Evolutionary conservation across 2,888 invertebrate genomes (phyloP), one percentile per base, ranked within the genome.

Genomic region (Lingula anatina): DNA sequence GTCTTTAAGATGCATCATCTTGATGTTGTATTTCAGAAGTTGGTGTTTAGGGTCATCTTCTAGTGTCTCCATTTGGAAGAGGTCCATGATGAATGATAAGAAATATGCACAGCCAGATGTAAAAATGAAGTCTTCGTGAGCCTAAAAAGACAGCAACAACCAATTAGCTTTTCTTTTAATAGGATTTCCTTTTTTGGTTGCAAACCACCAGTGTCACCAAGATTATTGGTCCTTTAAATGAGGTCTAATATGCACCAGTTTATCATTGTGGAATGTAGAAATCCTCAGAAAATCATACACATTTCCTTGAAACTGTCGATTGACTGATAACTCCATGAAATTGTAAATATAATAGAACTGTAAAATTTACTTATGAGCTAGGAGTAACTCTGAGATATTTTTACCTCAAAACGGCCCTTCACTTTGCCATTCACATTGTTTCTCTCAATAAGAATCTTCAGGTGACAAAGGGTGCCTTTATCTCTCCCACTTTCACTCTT

Each of bases 371-470:
- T n/a, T n/a, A n/a, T n/a, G n/a, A n/a, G n/a, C n/a, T n/a, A n/a
- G n/a, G n/a, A n/a, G 38, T 38, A 21, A 21, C 5, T 21, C n/a
- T 5, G n/a, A n/a, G n/a, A n/a, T n/a, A n/a, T n/a, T n/a, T n/a
- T n/a, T n/a, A n/a, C n/a, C n/a, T n/a, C 49, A 42, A 38, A 53
- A 1, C 53, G 46, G 40, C 26, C 44, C 2, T 58, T 57, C 20
- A 57, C 57, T 25, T 55, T 45, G 15, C 53, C 57, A 53, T 55
- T 55, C 23, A 58, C 55, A 52, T 54, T 58, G 12, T 48, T 47
- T 23, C 57, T 46, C 36, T 51, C 50, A 3, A 58, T 51, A n/a
- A 54, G 28, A 21, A 49, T 41, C 26, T 50, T 47, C 47, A 54
- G 43, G 35, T 58, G 23, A 9, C 50, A 41, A n/a, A 55, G 45